Conservation (phyloP, 2,113 vertebrate genomes). For the Petrocephalus microphthalmus region DNA sequence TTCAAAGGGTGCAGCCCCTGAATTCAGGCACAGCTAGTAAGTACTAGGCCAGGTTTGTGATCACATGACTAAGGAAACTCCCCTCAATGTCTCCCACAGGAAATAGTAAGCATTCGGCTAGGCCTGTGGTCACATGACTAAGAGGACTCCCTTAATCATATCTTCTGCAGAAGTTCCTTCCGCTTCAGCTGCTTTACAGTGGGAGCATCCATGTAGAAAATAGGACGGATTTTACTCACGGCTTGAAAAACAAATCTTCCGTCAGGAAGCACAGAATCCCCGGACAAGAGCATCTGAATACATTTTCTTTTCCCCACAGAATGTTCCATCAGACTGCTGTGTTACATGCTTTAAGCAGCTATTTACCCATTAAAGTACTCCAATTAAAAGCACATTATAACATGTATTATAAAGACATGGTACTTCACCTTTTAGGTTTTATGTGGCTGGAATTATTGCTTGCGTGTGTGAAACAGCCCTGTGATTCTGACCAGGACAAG, state of each 20-base stretch:
- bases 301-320: background rate
- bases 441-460: background rate
- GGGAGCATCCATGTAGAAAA: constrained; percentile 4
- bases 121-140: background rate
- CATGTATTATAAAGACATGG: background rate
- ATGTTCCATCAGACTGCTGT: background rate
- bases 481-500: background rate
- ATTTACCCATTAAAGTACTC: background rate
- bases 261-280: background rate
- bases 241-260: background rate
- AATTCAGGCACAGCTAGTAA: background rate
- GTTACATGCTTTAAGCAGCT: background rate
- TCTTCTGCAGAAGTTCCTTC: background rate
- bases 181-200: background rate
- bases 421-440: background rate
- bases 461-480: background rate
- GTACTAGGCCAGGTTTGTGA: background rate
- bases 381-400: background rate
- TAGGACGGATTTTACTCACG: background rate
- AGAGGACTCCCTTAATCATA: background rate
- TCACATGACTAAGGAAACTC: background rate
- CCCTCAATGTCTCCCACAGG: background rate
- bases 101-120: background rate
- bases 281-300: background rate
- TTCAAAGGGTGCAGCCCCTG: no score